A percentile compares a stretch with the other conserved stretches of the same genome.
Conservation (phyloP, 2,888 invertebrate species). For the Harmothoe impar region DNA sequence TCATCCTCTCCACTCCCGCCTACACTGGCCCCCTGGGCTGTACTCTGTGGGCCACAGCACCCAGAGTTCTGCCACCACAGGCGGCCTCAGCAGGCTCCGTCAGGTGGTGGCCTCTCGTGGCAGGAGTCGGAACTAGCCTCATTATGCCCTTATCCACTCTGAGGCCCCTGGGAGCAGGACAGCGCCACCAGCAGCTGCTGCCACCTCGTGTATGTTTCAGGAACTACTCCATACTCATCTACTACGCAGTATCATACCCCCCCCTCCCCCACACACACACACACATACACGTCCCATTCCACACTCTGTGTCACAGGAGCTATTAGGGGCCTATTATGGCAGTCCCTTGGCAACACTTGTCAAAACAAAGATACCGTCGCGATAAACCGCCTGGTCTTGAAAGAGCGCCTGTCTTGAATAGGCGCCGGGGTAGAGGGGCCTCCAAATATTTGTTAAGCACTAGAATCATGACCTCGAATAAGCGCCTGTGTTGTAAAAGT, state of each 20-base stretch:
- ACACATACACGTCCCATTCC: too few relatives aligned
- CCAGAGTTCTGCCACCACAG: background rate
- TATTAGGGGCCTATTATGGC: too few relatives aligned
- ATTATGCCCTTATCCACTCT: background rate
- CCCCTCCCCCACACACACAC: constrained; percentile 30
- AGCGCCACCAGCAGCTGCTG: background rate
- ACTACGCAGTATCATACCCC: background rate
- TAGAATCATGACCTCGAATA: too few relatives aligned
- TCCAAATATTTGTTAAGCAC: too few relatives aligned
- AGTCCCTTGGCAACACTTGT: too few relatives aligned
- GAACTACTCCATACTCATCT: background rate
- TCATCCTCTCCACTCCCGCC: background rate
- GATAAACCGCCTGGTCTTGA: too few relatives aligned
- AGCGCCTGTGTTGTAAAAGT: too few relatives aligned
- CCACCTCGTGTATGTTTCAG: background rate
- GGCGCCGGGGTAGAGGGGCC: too few relatives aligned
- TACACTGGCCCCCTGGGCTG: background rate
- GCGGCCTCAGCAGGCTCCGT: background rate
- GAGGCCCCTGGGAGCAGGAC: too few relatives aligned
- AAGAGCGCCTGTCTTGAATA: too few relatives aligned
- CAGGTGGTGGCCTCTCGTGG: background rate
- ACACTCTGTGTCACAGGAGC: too few relatives aligned
- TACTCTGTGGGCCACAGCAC: background rate
- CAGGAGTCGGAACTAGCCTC: background rate
- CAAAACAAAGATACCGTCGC: too few relatives aligned